Percentiles rank a stretch among this genome's conserved stretches.
Evolutionary conservation across 2,888 invertebrate species (phyloP).

Genomic region (Hedya salicella): DNA sequence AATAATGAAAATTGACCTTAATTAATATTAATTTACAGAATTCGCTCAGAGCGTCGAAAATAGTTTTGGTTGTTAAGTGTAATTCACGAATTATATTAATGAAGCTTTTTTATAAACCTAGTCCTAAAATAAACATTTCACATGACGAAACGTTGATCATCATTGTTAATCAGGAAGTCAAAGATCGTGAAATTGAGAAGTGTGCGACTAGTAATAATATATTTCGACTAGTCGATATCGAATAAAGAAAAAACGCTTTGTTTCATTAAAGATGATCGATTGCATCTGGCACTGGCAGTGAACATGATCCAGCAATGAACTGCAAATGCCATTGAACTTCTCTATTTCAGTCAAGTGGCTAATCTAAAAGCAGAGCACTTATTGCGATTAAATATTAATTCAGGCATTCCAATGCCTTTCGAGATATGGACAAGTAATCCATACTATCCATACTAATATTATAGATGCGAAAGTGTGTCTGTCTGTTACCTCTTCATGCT

Average conservation of each 20-base stretch:
- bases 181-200: background rate
- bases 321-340: slow-evolving; percentile 38
- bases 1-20: background rate
- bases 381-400: slow-evolving; percentile 3
- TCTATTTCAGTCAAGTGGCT: slow-evolving; percentile 33
- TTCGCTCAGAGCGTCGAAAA: slow-evolving; percentile 5
- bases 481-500: too few species aligned
- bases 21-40: slow-evolving; percentile 18
- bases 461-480: too few species aligned
- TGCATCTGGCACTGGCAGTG: slow-evolving; percentile 18
- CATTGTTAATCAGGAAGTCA: too few species aligned
- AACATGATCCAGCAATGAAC: slow-evolving; percentile 25
- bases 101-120: background rate
- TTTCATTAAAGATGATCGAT: slow-evolving; percentile 35
- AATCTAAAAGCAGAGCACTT: slow-evolving; percentile 30
- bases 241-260: slow-evolving; percentile 6
- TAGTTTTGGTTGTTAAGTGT: too few species aligned
- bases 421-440: too few species aligned
- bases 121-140: background rate
- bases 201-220: background rate
- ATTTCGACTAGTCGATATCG: background rate
- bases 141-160: background rate
- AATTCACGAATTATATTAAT: background rate
- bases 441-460: too few species aligned
- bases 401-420: slow-evolving; percentile 7